phyloP scores from a whole-genome alignment of 2,113 vertebrate genomes.

The Nansenia antarctica region DNA sequence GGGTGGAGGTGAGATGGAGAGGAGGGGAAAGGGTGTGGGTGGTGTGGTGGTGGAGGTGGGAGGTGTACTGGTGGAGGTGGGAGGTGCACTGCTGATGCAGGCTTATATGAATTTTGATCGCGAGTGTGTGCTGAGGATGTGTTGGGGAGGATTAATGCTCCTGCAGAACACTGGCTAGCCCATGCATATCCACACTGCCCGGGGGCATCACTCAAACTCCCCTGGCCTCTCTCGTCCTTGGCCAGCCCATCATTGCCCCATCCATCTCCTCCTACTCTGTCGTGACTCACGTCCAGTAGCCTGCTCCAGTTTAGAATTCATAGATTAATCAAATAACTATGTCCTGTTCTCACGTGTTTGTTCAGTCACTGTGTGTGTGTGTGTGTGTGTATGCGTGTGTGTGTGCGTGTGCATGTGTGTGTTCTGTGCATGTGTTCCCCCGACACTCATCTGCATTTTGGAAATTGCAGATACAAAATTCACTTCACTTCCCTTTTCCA shows the following conservation, averaged over 20 bases:
- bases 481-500: not conserved
- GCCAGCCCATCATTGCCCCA: slow-evolving; percentile 23
- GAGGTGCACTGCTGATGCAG: not conserved
- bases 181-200: slow-evolving; percentile 19
- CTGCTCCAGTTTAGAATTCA: slow-evolving; percentile 22
- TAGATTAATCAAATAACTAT: slow-evolving; percentile 46
- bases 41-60: not conserved
- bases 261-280: slow-evolving; percentile 17
- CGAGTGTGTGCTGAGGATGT: slow-evolving; percentile 22
- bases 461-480: too few relatives aligned
- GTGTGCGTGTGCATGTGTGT: too few relatives aligned
- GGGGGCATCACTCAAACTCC: slow-evolving; percentile 24
- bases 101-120: slow-evolving; percentile 38
- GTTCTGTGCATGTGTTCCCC: too few relatives aligned
- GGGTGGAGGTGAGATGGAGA: not conserved
- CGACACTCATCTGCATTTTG: too few relatives aligned
- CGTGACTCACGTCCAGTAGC: slow-evolving; percentile 47
- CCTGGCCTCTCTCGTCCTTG: slow-evolving; percentile 29
- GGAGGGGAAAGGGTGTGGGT: not conserved
- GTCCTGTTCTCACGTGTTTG: slow-evolving; percentile 7
- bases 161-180: slow-evolving; percentile 6
- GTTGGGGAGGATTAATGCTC: slow-evolving; percentile 25
- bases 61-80: not conserved
- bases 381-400: too few relatives aligned
- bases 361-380: too few relatives aligned